Evolutionary conservation across 2,888 invertebrate species (phyloP).

Genomic region (Fragum sueziense): DNA sequence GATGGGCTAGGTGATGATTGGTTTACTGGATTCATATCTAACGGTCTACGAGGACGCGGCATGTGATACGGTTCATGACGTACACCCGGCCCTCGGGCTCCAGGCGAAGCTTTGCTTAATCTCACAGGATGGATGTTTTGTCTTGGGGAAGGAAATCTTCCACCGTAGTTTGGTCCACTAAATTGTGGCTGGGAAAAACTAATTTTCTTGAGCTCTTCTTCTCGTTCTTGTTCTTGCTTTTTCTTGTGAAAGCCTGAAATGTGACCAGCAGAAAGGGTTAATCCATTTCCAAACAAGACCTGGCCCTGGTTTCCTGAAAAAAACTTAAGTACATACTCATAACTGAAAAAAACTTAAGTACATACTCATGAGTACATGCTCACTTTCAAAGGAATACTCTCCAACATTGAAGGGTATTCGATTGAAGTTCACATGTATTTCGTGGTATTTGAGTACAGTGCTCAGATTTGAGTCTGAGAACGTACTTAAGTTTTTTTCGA

Average conservation of each 20-base stretch:
- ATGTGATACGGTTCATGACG: slow-evolving; percentile 21
- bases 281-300: neutral
- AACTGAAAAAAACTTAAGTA: no score
- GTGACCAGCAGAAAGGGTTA: neutral
- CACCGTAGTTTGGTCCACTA: neutral
- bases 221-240: slow-evolving; percentile 27
- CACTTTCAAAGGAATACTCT: neutral
- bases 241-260: slow-evolving; percentile 27
- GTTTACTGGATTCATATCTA: slow-evolving; percentile 1
- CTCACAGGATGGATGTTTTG: slow-evolving; percentile 40
- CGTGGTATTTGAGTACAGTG: neutral
- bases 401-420: neutral
- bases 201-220: neutral
- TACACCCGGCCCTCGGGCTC: neutral
- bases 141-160: slow-evolving; percentile 20
- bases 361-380: no score
- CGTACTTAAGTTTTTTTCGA: neutral
- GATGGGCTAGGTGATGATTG: neutral
- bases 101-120: slow-evolving; percentile 12
- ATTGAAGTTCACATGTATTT: neutral
- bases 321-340: no score
- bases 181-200: neutral
- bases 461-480: neutral
- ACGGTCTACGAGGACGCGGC: slow-evolving; percentile 4
- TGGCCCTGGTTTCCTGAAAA: neutral